Evolutionary conservation across 2,113 vertebrate genomes (phyloP), one percentile per base, ranked within the genome.

Genomic region (Catharus fuscescens): DNA sequence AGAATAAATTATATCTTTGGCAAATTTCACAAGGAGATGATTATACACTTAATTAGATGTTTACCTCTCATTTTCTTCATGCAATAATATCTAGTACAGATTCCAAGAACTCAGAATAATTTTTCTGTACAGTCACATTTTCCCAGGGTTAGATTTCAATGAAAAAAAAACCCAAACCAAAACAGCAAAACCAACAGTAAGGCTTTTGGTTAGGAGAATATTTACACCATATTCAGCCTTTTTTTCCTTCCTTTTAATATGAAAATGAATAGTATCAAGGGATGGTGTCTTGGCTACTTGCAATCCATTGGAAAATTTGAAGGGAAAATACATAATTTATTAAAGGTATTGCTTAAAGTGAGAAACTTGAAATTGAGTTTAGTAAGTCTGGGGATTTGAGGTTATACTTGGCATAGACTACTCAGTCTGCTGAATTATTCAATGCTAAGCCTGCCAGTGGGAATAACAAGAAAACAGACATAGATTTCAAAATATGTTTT

Each of bases 321-420:
- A 82, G 18, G 13, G 53, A 87, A 97, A 96, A 96, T 97, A 80
- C 78, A 97, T 97, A 97, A 97, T 98, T 98, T 97, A 98, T 97
- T 93, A 95, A 95, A 95, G 92, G 67, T 64, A 88, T 91, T 89
- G 89, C 96, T 98, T 97, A 96, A 97, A 94, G 94, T 96, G 70
- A 97, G 88, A 97, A 96, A 87, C 69, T 96, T 97, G 89, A 97
- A 97, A 97, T 96, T 85, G 93, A 94, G 76, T 95, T 97, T 97
- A 95, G 34, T 90, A 95, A 95, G 86, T 88, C 72, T 96, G 56
- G 73, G 57, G 88, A 96, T 90, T 95, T 97, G 44, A 88, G 92
- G 78, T 97, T 96, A 80, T 95, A 93, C 83, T 97, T 81, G 73
- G 93, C 62, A 52, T 47, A 86, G 60, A 64, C 72, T 88, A 90